These are phyloP conservation scores for Heterotilapia buettikoferi DNA, from an alignment of 2,113 vertebrate genomes.

Conservation along the genomic window DNA sequence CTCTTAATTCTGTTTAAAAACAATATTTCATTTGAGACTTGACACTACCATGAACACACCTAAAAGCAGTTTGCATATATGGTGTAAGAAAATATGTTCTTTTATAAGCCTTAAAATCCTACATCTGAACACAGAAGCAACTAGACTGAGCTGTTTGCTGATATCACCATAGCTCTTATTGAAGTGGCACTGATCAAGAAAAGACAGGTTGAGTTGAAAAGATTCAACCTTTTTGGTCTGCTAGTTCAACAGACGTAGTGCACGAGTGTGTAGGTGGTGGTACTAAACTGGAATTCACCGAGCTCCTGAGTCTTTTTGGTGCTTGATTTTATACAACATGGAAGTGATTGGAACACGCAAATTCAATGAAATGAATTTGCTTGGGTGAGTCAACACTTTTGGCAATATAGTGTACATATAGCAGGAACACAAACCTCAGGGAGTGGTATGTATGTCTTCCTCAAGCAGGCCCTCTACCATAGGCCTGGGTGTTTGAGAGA, in stretches of 20 bases:
- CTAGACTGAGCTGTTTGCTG: background rate
- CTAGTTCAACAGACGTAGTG: background rate
- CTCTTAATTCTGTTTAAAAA: background rate
- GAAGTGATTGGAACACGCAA: rapidly evolving
- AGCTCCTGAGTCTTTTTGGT: background rate
- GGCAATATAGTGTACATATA: background rate
- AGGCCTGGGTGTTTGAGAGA: background rate
- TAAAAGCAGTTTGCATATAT: background rate
- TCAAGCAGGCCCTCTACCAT: background rate
- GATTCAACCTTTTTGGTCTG: constrained; percentile 9
- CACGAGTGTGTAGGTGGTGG: background rate
- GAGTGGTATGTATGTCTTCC: background rate
- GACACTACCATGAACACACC: background rate
- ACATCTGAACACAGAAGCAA: background rate
- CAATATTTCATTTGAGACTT: background rate
- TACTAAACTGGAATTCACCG: background rate
- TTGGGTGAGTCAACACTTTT: background rate
- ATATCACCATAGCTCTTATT: background rate
- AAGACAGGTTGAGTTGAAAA: constrained; percentile 4
- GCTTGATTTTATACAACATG: background rate
- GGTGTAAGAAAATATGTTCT: background rate
- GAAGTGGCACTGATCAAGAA: constrained; percentile 21
- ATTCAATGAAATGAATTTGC: background rate
- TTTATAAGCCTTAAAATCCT: background rate
- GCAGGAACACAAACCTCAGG: background rate